Evolutionary conservation across 2,888 invertebrate genomes (phyloP).

Genomic region (Diadegma fenestrale): DNA sequence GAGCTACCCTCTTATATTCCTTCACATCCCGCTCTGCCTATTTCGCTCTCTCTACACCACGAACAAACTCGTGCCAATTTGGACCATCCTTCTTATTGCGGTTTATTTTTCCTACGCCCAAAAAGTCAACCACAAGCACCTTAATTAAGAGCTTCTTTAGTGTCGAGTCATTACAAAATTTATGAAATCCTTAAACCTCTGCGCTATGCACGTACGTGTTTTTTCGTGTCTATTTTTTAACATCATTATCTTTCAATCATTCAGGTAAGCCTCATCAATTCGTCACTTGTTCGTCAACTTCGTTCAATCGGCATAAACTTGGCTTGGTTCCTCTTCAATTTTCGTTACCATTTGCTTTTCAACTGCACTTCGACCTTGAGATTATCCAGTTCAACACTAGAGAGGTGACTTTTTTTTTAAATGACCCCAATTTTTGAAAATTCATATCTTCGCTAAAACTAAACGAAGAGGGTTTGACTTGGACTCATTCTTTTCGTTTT

Average conservation of each 20-base stretch:
- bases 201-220: background rate
- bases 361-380: background rate
- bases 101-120: background rate
- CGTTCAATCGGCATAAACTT: background rate
- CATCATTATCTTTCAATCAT: background rate
- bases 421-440: no score
- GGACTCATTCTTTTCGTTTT: no score
- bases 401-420: no score
- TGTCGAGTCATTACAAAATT: background rate
- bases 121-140: slow-evolving; percentile 10
- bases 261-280: background rate
- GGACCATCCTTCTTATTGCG: slow-evolving; percentile 1
- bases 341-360: background rate
- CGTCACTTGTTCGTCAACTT: background rate
- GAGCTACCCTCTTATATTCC: slow-evolving; percentile 51
- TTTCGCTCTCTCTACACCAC: slow-evolving; percentile 38
- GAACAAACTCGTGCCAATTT: slow-evolving; percentile 20
- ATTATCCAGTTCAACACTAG: background rate
- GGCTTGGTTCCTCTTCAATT: background rate
- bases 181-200: background rate
- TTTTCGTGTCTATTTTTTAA: background rate
- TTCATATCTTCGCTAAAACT: no score
- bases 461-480: no score
- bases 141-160: background rate
- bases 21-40: slow-evolving; percentile 48